Evolutionary conservation across 37 sponge, comb jelly and placozoan genomes (phyloP).

Genomic region (Crambe crambe): DNA sequence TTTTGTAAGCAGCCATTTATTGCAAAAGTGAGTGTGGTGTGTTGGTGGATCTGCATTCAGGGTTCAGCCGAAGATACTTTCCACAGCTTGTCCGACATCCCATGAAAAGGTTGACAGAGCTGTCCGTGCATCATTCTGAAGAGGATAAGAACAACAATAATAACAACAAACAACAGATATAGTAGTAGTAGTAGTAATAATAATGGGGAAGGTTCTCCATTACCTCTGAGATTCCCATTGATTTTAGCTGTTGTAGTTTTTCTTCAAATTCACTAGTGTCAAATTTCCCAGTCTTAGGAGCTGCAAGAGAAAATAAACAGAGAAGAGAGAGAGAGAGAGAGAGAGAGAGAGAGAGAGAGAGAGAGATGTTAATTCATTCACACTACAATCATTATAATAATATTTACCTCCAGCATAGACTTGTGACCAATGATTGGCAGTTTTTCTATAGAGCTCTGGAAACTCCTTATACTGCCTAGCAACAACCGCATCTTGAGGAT

Average conservation of each 20-base stretch:
- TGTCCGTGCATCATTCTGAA: slow-evolving; percentile 44
- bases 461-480: slow-evolving; percentile 94
- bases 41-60: too few relatives aligned
- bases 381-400: background rate
- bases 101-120: slow-evolving; percentile 84
- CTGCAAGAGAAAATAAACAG: background rate
- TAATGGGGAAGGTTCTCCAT: slow-evolving; percentile 1
- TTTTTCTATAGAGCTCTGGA: slow-evolving; percentile 65
- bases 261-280: slow-evolving; percentile 49
- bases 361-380: too few relatives aligned
- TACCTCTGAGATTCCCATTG: slow-evolving; percentile 76
- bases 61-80: slow-evolving; percentile 78
- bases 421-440: slow-evolving; percentile 95
- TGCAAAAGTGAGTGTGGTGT: too few relatives aligned
- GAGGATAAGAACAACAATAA: background rate
- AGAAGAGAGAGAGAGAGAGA: background rate
- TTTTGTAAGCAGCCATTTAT: too few relatives aligned
- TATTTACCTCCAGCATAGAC: slow-evolving; percentile 89
- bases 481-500: slow-evolving; percentile 99
- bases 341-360: background rate
- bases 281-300: slow-evolving; percentile 24
- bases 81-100: slow-evolving; percentile 82
- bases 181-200: too few relatives aligned
- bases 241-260: slow-evolving; percentile 55
- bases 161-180: background rate